These are phyloP conservation scores for Drosophila eohydei DNA, from an alignment of 2,888 invertebrate genomes.

Conservation along the genomic window DNA sequence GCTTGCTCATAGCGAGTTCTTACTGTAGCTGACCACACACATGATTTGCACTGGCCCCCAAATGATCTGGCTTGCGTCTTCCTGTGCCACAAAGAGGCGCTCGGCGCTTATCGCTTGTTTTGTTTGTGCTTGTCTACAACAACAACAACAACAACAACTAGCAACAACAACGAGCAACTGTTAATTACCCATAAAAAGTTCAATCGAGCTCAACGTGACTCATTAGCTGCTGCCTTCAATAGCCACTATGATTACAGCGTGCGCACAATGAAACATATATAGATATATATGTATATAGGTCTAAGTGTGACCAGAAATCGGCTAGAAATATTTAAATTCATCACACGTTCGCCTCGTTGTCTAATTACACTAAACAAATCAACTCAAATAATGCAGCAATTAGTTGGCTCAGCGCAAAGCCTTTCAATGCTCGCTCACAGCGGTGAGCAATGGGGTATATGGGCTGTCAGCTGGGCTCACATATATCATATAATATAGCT, in stretches of 20 bases:
- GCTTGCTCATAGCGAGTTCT: not conserved
- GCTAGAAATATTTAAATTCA: conserved; percentile 27
- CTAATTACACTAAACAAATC: conserved; percentile 60
- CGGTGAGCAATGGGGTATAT: not conserved
- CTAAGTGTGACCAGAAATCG: conserved; percentile 11
- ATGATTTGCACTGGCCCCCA: conserved; percentile 6
- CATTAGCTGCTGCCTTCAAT: conserved; percentile 31
- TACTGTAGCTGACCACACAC: conserved; percentile 39
- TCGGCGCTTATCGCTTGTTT: conserved; percentile 35
- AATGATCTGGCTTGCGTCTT: conserved; percentile 19
- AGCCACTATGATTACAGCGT: conserved; percentile 22
- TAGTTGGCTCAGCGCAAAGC: conserved; percentile 22
- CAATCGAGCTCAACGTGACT: conserved; percentile 59
- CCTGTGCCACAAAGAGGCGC: conserved; percentile 15
- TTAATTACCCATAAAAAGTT: conserved; percentile 56
- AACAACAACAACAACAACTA: conserved; percentile 18
- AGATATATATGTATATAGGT: conserved; percentile 10
- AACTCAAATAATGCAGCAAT: conserved; percentile 52
- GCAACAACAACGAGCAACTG: conserved; percentile 23
- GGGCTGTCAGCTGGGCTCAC: not conserved
- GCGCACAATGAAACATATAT: conserved; percentile 6
- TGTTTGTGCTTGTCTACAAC: conserved; percentile 32
- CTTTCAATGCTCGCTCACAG: not conserved
- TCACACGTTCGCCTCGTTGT: conserved; percentile 52
- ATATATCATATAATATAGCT: too few relatives aligned